A percentile compares a stretch with the other conserved stretches of the same genome.
Evolutionary conservation across 1,140 invertebrate genomes (phyloP).

Genomic region (Oedothorax gibbosus): DNA sequence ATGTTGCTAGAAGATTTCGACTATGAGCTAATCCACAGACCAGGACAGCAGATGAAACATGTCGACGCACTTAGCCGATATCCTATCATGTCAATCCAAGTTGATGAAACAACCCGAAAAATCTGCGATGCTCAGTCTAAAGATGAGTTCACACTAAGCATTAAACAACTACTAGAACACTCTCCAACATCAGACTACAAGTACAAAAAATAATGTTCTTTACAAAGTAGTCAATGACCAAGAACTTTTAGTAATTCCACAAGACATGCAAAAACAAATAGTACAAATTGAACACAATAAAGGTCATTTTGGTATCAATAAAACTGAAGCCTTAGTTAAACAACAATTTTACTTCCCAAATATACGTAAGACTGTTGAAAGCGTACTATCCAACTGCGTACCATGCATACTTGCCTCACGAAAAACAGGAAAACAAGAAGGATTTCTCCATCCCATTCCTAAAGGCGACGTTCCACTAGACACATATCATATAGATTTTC

Average conservation of each 20-base stretch:
- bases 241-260: constrained; percentile 22
- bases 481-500: constrained; percentile 35
- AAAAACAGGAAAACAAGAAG: constrained; percentile 11
- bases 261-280: constrained; percentile 26
- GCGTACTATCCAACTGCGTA: background rate
- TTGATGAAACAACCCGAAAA: too few relatives aligned
- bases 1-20: too few relatives aligned
- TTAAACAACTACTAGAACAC: constrained; percentile 9
- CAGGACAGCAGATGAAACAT: too few relatives aligned
- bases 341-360: constrained; percentile 3
- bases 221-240: constrained; percentile 29
- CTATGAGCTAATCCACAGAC: too few relatives aligned
- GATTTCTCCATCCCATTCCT: background rate
- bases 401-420: constrained; percentile 10
- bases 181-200: constrained; percentile 1
- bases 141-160: constrained; percentile 4
- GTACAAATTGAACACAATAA: constrained; percentile 26
- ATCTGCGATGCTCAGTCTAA: background rate
- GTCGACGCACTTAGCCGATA: too few relatives aligned
- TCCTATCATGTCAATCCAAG: too few relatives aligned
- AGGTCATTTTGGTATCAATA: constrained; percentile 21
- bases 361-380: constrained; percentile 7
- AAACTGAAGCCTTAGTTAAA: background rate
- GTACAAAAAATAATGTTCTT: constrained; percentile 2
- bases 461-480: background rate